Conservation (phyloP, 2,797 vertebrate species). For the Gallinago solitaria region DNA sequence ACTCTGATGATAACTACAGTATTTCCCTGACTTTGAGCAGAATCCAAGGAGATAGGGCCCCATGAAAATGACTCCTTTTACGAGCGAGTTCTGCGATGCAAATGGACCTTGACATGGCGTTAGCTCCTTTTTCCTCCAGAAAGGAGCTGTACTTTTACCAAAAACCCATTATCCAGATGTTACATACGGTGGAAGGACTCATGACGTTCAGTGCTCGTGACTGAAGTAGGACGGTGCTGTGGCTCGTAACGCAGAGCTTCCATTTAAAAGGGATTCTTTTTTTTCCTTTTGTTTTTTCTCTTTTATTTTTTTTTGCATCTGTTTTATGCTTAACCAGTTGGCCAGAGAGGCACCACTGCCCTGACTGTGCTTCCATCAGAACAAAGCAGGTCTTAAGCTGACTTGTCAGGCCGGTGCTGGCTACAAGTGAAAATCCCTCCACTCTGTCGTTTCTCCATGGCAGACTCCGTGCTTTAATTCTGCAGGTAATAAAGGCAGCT, state of each 20-base stretch:
- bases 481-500: neutral
- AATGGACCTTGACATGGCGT: neutral
- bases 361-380: neutral
- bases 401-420: neutral
- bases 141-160: neutral
- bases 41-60: neutral
- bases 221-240: neutral
- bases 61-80: neutral
- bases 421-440: neutral
- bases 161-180: neutral
- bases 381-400: neutral
- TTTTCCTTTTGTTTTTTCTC: too few relatives aligned
- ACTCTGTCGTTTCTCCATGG: neutral
- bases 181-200: rapidly evolving
- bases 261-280: neutral
- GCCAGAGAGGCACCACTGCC: neutral
- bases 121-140: neutral
- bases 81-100: neutral
- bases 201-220: neutral
- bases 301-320: neutral
- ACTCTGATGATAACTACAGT: neutral
- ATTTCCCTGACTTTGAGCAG: neutral
- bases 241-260: neutral
- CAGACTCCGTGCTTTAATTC: too few relatives aligned
- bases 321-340: neutral